phyloP scores from a whole-genome alignment of 2,888 invertebrate species.

The Laothoe populi region DNA sequence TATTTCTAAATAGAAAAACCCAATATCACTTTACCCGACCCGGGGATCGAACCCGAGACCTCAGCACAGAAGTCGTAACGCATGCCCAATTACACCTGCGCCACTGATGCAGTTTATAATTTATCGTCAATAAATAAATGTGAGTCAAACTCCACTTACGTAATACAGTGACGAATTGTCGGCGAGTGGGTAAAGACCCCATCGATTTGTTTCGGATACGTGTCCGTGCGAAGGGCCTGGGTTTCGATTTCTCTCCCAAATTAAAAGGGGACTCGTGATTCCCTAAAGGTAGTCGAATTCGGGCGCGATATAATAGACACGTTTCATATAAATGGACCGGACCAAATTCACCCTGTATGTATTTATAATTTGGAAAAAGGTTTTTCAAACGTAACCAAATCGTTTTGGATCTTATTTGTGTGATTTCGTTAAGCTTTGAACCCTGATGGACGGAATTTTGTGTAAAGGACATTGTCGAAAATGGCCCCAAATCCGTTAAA shows the following conservation, averaged over 20 bases:
- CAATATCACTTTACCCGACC: too few relatives aligned
- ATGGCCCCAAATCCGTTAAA: too few relatives aligned
- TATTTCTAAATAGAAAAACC: too few relatives aligned
- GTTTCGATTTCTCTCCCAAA: constrained; percentile 63
- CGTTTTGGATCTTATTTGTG: constrained; percentile 4
- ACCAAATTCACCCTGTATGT: constrained; percentile 27
- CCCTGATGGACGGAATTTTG: neutral
- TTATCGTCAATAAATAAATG: too few relatives aligned
- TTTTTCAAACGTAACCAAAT: constrained; percentile 25
- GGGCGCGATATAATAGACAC: constrained; percentile 37
- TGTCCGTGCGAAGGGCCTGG: constrained; percentile 34
- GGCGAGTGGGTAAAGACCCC: neutral
- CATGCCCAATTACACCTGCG: too few relatives aligned
- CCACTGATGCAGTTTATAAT: too few relatives aligned
- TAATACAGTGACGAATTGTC: constrained; percentile 6
- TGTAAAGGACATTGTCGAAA: too few relatives aligned
- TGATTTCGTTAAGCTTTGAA: neutral
- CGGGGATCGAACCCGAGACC: too few relatives aligned
- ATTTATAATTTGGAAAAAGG: constrained; percentile 30
- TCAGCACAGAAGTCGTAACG: too few relatives aligned
- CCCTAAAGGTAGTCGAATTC: constrained; percentile 51
- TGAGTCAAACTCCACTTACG: too few relatives aligned
- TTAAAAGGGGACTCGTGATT: constrained; percentile 60
- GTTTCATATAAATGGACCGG: constrained; percentile 32
- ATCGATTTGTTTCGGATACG: constrained; percentile 20